These are phyloP conservation scores for Escarpia spicata DNA, from an alignment of 2,888 invertebrate genomes.

Conservation along the genomic window DNA sequence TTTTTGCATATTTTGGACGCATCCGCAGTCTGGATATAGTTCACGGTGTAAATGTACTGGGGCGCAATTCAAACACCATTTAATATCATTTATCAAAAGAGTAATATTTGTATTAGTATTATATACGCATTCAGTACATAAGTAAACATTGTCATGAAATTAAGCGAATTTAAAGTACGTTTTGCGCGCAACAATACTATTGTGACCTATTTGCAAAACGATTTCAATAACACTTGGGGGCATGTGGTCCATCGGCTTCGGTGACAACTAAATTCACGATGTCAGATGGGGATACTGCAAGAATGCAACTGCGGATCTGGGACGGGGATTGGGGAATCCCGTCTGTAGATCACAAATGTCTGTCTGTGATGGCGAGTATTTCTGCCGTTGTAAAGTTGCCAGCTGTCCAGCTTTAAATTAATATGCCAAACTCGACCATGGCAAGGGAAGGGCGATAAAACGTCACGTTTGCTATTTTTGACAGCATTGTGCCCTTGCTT, in stretches of 20 bases:
- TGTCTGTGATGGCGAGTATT: conserved; percentile 78
- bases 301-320: conserved; percentile 76
- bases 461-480: neutral
- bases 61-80: neutral
- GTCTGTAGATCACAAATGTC: conserved; percentile 83
- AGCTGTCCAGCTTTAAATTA: neutral
- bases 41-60: neutral
- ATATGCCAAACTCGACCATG: no score
- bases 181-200: neutral
- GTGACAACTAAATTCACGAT: neutral
- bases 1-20: neutral
- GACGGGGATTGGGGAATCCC: conserved; percentile 88
- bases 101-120: neutral
- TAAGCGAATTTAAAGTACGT: neutral
- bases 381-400: neutral
- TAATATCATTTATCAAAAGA: neutral
- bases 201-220: neutral
- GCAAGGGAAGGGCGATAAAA: neutral
- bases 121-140: neutral
- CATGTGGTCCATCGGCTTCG: neutral
- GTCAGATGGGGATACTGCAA: conserved; percentile 51
- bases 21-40: neutral
- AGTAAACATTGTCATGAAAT: neutral
- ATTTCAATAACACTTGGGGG: neutral
- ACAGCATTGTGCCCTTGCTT: neutral